Percentiles rank a stretch among this genome's conserved stretches.
Conservation (phyloP, 2,888 invertebrate genomes). For the Drosophila neutralis region DNA sequence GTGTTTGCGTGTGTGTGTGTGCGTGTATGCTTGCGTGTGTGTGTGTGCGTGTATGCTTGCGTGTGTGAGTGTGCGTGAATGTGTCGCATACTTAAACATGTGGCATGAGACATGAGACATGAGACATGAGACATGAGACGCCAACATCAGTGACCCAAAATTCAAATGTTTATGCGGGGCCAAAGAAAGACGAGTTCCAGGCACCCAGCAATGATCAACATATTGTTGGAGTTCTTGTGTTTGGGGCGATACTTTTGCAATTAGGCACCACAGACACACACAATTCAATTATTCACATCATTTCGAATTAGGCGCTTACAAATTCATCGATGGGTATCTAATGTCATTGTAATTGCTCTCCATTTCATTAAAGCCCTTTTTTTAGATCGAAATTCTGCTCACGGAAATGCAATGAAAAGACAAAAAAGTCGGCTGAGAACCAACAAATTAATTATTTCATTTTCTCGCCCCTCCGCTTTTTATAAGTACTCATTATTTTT, state of each 20-base stretch:
- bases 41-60: slow-evolving; percentile 9
- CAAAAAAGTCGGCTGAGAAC: background rate
- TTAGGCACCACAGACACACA: background rate
- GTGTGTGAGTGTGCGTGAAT: slow-evolving; percentile 28
- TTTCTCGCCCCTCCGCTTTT: background rate
- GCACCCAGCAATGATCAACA: slow-evolving; percentile 18
- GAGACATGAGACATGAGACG: too few species aligned
- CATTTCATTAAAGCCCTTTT: background rate
- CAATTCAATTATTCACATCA: background rate
- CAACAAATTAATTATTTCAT: background rate
- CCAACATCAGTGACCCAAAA: slow-evolving; percentile 73
- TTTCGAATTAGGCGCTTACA: background rate
- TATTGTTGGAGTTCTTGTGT: slow-evolving; percentile 10
- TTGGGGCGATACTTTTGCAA: background rate
- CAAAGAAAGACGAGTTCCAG: slow-evolving; percentile 42
- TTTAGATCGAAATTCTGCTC: background rate
- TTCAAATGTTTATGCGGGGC: slow-evolving; percentile 73
- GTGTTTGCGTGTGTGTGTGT: slow-evolving; percentile 10
- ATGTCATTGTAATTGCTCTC: background rate
- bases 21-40: slow-evolving; percentile 7
- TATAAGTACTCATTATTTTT: background rate
- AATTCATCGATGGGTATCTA: background rate
- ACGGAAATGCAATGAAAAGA: background rate
- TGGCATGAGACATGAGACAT: background rate
- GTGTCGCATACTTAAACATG: slow-evolving; percentile 67